Base-by-base conservation (phyloP, 2,888 invertebrate species). In the Margaritifera margaritifera region DNA sequence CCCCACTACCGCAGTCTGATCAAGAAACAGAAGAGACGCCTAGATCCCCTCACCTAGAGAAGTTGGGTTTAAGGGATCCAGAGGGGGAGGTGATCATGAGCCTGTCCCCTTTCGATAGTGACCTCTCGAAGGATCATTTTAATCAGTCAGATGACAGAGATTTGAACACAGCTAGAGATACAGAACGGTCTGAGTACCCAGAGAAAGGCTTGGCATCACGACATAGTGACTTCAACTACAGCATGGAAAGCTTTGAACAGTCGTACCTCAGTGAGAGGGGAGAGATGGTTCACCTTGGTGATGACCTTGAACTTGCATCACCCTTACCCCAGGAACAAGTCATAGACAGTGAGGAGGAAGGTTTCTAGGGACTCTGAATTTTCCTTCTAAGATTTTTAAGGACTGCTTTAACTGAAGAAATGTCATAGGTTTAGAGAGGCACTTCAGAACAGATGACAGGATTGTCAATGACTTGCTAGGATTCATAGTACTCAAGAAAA, bases 161-260 rank as follows among this genome's bases (percentile, higher is more conserved):
- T n/a, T n/a, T 68, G 60, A n/a, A 53, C 61, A 50, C 55, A 25
- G n/a, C 59, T 53, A 42, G 69, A 56, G 55, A 63, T 59, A 20
- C 22, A 25, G 18, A 20, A 22, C 15, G 31, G 25, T 60, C 60
- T 5, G 60, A 68, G 4, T 72, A 71, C 22, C 78, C 77, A 6
- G 75, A 77, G 22, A 75, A 77, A 54, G 68, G 68, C n/a, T 64
- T 54, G 15, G 53, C 69, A 25, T 78, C 79, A 1, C 66, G 73
- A 5, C 71, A 79, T 57, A 82, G 84, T 74, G 84, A 84, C 42
- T 80, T 75, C 64, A 84, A 80, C 69, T 84, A 84, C 68, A 81
- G 82, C 66, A 84, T 82, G 82, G 84, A 84, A 64, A 84, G 83
- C 70, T 81, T 82, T 65, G 82, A 84, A 27, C 83, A 80, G 65